Evolutionary conservation across 2,888 invertebrate genomes (phyloP), one percentile per base, ranked within the genome.

Genomic region (Noctua janthe): DNA sequence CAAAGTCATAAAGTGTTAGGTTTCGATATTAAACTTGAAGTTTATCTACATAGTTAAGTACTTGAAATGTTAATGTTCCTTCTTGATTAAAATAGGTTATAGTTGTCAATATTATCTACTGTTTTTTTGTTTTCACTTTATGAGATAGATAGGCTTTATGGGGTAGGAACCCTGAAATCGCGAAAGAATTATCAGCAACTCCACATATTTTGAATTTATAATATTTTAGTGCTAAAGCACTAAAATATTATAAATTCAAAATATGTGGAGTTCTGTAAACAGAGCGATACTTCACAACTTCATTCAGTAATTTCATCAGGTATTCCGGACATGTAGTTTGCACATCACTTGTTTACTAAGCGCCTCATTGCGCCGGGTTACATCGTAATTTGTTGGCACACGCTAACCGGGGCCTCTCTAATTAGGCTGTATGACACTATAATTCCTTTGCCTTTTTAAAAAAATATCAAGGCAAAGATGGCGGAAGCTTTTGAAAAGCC

Each of bases 1-100:
- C 20, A 8, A 71, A 74, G 67, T 71, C 51, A 72, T 70, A 73
- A 76, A 83, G 29, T 71, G 11, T 49, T 70, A 49, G 29, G 80
- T 59, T 13, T 62, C 29, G 23, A 47, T n/a, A 47, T 54, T 51
- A 43, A 66, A 67, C n/a, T 56, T 54, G n/a, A 67, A 78, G 29
- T 49, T 56, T 29, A 69, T 69, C 66, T 66, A 66, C 39, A 20
- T 11, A 66, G 39, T 69, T 47, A 67, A 13, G 23, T 43, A 35
- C 13, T 51, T 80, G n/a, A 70, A 49, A 43, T 73, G 43, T 76
- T 62, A 62, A 43, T 51, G 62, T 64, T 51, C 51, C 6, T 62
- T 76, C 39, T 77, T 76, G n/a, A 76, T 51, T 62, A n/a, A 74
- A 23, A 49, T 49, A 47, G 35, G 17, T 49, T 39, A 39, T 43